Conservation (phyloP, 2,888 invertebrate species). For the Lasius platythorax region DNA sequence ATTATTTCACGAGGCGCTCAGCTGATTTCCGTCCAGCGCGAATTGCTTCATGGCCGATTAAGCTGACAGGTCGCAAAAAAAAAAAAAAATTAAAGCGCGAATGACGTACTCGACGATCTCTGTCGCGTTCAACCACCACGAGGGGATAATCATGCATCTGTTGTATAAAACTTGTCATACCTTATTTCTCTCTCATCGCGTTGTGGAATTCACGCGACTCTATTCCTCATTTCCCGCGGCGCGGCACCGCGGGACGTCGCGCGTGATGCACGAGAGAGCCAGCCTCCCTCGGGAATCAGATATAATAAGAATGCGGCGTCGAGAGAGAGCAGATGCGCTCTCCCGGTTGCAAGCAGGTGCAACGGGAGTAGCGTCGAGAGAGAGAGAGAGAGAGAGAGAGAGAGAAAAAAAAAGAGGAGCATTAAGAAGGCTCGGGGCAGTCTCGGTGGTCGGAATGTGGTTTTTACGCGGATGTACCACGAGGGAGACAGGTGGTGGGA, state of each 20-base stretch:
- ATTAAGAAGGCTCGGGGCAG: constrained; percentile 44
- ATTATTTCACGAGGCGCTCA: constrained; percentile 69
- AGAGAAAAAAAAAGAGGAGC: not conserved
- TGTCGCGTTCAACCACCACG: not conserved
- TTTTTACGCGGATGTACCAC: constrained; percentile 41
- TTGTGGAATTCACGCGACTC: not conserved
- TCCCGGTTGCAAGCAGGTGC: constrained; percentile 53
- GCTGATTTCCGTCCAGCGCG: constrained; percentile 60
- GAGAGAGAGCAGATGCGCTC: constrained; percentile 45
- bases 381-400: not conserved
- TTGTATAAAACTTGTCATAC: not conserved
- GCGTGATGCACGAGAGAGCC: constrained; percentile 28
- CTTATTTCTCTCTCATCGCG: not conserved
- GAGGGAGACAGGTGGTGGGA: not conserved
- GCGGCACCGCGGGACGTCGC: not conserved
- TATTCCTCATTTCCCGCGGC: constrained; percentile 5
- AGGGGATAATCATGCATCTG: not conserved
- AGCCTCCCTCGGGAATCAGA: constrained; percentile 24
- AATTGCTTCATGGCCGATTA: constrained; percentile 32
- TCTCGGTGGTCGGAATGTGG: constrained; percentile 58
- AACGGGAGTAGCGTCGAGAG: constrained; percentile 44
- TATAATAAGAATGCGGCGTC: constrained; percentile 53
- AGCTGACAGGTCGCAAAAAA: not conserved
- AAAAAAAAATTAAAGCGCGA: not conserved
- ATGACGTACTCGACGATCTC: not conserved